Evolutionary conservation across 2,797 vertebrate genomes (phyloP).

Genomic region (Myotis daubentonii): DNA sequence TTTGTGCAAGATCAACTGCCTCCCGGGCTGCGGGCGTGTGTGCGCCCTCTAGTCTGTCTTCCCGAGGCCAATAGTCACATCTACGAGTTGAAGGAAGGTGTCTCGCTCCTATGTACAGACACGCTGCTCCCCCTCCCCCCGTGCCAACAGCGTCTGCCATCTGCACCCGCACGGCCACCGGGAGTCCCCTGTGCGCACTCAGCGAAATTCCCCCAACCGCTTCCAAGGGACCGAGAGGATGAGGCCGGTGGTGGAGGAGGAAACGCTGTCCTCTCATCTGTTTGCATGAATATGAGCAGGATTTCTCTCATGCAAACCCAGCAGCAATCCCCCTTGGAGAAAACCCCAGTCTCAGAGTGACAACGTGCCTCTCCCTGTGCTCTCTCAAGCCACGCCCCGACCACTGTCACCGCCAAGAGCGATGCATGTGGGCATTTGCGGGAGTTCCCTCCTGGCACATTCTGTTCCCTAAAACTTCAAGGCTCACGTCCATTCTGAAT

Average conservation of each 20-base stretch:
- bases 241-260: not conserved
- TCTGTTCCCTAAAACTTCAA: slow-evolving; percentile 64
- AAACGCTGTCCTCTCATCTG: not conserved
- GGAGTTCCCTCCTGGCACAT: slow-evolving; percentile 64
- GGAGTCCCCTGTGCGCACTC: not conserved
- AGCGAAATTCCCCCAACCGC: not conserved
- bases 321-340: slow-evolving; percentile 1
- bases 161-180: not conserved
- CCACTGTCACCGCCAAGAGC: not conserved
- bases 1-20: not conserved
- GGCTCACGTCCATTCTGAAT: slow-evolving; percentile 61
- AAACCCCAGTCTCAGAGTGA: slow-evolving; percentile 5
- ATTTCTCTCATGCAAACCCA: not conserved
- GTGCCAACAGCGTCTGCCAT: not conserved
- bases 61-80: not conserved
- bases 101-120: not conserved
- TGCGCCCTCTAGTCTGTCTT: not conserved
- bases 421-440: slow-evolving; percentile 36
- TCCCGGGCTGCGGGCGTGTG: not conserved
- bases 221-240: not conserved
- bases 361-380: not conserved
- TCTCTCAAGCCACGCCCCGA: not conserved
- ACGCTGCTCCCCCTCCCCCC: not conserved
- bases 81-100: not conserved
- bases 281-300: not conserved